These are phyloP conservation scores for Phycodurus eques DNA, from an alignment of 2,113 vertebrate genomes.

Conservation along the genomic window DNA sequence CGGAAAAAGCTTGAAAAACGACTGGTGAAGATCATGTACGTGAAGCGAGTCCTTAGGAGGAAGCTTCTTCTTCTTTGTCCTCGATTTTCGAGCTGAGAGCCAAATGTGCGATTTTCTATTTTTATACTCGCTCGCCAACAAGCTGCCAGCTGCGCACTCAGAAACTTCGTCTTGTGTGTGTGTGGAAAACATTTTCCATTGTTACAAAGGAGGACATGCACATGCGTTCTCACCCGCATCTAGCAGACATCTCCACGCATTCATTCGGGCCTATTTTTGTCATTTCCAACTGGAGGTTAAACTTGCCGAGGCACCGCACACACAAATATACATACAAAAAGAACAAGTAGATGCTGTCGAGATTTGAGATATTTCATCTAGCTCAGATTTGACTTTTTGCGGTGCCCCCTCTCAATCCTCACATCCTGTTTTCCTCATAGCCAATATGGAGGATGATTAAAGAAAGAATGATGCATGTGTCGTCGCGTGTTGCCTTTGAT, in stretches of 20 bases:
- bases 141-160: slow-evolving; percentile 36
- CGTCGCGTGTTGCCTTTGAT: slow-evolving; percentile 40
- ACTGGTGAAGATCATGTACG: not conserved
- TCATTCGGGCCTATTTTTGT: slow-evolving; percentile 1
- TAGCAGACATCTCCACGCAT: not conserved
- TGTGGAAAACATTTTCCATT: slow-evolving; percentile 37
- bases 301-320: not conserved
- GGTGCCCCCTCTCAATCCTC: not conserved
- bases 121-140: slow-evolving; percentile 39
- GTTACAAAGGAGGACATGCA: slow-evolving; percentile 26
- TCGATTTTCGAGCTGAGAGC: slow-evolving; percentile 33
- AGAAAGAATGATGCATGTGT: slow-evolving; percentile 34
- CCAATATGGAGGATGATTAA: slow-evolving; percentile 49
- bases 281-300: slow-evolving; percentile 9
- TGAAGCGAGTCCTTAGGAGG: not conserved
- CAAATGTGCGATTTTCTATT: slow-evolving; percentile 38
- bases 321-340: not conserved
- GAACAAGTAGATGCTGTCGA: no score
- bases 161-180: slow-evolving; percentile 35
- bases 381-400: no score
- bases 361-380: no score
- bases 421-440: slow-evolving; percentile 26
- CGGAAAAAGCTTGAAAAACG: no score
- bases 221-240: not conserved
- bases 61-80: not conserved